A percentile compares a stretch with the other conserved stretches of the same genome.
Evolutionary conservation across 2,113 vertebrate species (phyloP).

Genomic region (Mustela lutreola): DNA sequence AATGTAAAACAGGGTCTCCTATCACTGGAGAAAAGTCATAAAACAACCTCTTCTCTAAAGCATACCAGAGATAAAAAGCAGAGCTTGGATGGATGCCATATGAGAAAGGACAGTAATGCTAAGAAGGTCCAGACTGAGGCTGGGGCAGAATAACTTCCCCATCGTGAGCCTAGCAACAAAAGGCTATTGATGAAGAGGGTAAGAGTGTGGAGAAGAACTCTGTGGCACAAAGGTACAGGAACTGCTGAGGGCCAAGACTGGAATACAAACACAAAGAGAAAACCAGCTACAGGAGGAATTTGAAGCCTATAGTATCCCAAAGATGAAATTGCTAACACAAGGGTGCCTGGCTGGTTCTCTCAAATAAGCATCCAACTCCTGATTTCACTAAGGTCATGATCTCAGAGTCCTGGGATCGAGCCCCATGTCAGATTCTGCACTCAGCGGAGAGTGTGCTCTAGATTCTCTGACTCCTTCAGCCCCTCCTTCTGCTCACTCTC

Average conservation of each 20-base stretch:
- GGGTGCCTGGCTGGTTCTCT: background rate
- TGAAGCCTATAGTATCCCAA: background rate
- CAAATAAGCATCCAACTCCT: background rate
- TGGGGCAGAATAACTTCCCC: background rate
- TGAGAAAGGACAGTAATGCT: background rate
- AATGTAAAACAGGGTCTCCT: background rate
- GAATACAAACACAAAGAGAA: background rate
- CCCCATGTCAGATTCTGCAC: background rate
- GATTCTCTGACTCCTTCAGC: background rate
- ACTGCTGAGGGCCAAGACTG: background rate
- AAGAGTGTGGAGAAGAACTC: background rate
- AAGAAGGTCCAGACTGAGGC: background rate
- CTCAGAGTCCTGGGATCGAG: background rate
- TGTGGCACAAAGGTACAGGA: background rate
- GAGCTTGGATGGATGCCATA: background rate
- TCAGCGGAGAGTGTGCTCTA: background rate
- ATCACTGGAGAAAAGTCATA: background rate
- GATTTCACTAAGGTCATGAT: background rate
- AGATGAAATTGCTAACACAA: background rate
- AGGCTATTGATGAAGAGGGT: background rate
- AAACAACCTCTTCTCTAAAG: background rate
- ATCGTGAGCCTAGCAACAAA: background rate
- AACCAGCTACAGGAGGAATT: background rate
- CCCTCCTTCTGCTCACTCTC: background rate
- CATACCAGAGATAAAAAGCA: background rate